Evolutionary conservation across 2,113 vertebrate species (phyloP), one percentile per base, ranked within the genome.

Genomic region (Lycaon pictus): DNA sequence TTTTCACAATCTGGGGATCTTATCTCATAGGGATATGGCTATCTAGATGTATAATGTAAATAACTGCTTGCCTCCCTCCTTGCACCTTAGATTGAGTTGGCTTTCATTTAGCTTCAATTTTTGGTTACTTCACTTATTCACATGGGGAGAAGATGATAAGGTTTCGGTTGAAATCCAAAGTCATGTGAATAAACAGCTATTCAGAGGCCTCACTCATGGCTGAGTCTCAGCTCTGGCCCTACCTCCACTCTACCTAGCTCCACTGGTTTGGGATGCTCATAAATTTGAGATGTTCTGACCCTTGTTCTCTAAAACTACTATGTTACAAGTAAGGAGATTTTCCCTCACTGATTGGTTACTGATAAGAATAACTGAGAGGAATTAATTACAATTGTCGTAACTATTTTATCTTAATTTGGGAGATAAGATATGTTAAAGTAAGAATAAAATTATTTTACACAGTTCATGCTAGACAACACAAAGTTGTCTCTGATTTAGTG

Each of bases 91-190:
- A 48, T 11, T 74, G 19, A 62, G 13, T 77, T 12, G 37, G 5
- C 25, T 84, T 48, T 62, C 17, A 37, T 6, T n/a, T 63, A 88
- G 2, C 32, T 63, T 20, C 11, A 58, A 16, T 63, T 87, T 58
- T 55, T 37, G 11, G 0, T 35, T 82, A 3, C 2, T 82, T 65
- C 32, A 80, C 25, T 95, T 72, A 90, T 90, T 95, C 13, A 74
- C 3, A 1, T 63, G 4, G 7, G 1, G 11, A 43, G 32, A 51
- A 63, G 5, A 63, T 51, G 12, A 19, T 55, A 60, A n/a, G 0
- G 4, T 79, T 90, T 58, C 37, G 58, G 3, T 22, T 29, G 9
- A 95, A 93, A 16, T n/a, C 2, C 3, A 51, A 72, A 96, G 20
- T 63, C 11, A 58, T 11, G n/a, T 51, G 2, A 93, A 62, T 43